These are phyloP conservation scores for Sinella curviseta DNA, from an alignment of 1,140 invertebrate genomes.

Conservation along the genomic window DNA sequence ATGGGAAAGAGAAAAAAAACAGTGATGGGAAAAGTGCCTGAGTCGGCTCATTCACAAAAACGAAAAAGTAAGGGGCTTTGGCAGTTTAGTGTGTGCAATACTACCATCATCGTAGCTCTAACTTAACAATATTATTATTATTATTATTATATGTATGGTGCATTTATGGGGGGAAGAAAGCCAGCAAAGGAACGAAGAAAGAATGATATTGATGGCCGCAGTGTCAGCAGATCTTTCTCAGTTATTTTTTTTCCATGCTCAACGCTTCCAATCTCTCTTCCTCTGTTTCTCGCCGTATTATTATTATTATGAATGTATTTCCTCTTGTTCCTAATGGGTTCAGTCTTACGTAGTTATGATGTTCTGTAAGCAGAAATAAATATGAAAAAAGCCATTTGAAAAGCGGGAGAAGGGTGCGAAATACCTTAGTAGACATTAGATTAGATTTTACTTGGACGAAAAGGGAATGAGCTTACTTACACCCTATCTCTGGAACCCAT, in stretches of 20 bases:
- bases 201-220: conserved; percentile 40
- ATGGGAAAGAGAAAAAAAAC: too few relatives aligned
- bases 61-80: background rate
- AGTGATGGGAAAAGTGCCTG: background rate
- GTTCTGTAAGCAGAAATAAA: background rate
- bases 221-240: conserved; percentile 37
- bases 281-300: too few relatives aligned
- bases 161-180: conserved; percentile 7
- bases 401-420: conserved; percentile 28
- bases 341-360: background rate
- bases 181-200: too few relatives aligned
- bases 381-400: background rate
- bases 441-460: too few relatives aligned
- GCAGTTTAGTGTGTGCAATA: too few relatives aligned
- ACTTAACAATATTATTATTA: background rate
- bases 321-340: background rate
- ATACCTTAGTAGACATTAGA: conserved; percentile 30
- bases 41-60: background rate
- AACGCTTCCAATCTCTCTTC: too few relatives aligned
- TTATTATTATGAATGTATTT: too few relatives aligned
- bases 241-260: conserved; percentile 2
- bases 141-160: too few relatives aligned
- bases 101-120: too few relatives aligned
- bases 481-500: too few relatives aligned
- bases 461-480: too few relatives aligned